Evolutionary conservation across 2,888 invertebrate species (phyloP), one percentile per base, ranked within the genome.

Genomic region (Corbicula japonica): DNA sequence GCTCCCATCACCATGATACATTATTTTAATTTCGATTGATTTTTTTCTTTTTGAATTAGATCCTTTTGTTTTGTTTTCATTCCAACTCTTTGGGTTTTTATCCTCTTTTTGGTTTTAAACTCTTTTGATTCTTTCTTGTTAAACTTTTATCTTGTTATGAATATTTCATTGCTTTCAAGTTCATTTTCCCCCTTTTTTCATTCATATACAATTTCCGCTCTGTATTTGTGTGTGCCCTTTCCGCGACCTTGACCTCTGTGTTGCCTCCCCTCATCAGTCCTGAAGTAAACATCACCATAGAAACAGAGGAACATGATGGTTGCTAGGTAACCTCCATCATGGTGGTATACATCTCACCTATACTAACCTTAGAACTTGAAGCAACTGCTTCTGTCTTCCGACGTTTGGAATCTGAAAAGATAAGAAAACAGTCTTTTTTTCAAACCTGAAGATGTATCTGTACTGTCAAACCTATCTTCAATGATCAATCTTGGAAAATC

Each of bases 321-420:
- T 79, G 83, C 79, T 83, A 79, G 82, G 80, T 71, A 72, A 83
- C 83, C 75, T 83, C 83, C 83, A 83, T 83, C 83, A 83, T 74
- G 54, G 83, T 71, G 75, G 83, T 84, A 76, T 71, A 78, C 77
- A 88, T 83, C 71, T 89, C 88, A 85, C 87, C 87, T 87, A 88
- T 88, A 88, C 91, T 91, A 91, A 91, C 91, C 91, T 91, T 90
- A 82, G 89, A 88, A 83, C 84, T 76, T 63, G 89, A 87, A 65
- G 87, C 76, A 73, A 86, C 76, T 12, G 80, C 77, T 46, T 90
- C 90, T 56, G 87, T 71, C 76, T 88, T 88, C 76, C 89, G 79
- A 56, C 89, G 80, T 75, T 89, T 89, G 10, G 78, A 74, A 83
- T 89, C 89, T 89, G 79, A 34, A 83, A 84, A 52, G 65, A 28